phyloP scores from a whole-genome alignment of 2,797 vertebrate genomes.

The Cygnus olor region DNA sequence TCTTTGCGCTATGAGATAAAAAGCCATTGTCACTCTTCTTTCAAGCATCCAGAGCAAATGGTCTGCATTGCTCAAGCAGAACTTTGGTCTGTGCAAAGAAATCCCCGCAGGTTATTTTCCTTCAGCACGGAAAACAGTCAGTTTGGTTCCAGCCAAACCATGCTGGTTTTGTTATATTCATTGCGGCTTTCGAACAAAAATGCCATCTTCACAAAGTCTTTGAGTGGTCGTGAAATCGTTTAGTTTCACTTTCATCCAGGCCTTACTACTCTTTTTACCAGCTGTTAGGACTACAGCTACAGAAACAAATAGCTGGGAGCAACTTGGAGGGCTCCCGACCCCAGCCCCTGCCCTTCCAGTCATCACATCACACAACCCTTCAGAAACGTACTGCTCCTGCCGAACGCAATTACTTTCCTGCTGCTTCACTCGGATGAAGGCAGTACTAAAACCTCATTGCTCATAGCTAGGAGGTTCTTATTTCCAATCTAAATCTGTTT shows the following conservation, averaged over 20 bases:
- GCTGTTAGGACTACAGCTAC: background rate
- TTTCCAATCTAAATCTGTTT: background rate
- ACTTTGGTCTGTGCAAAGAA: background rate
- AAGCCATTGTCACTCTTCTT: background rate
- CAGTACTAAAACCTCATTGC: rapidly evolving
- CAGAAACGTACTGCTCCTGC: background rate
- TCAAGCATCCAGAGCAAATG: background rate
- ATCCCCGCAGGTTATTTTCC: background rate
- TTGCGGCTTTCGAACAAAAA: background rate
- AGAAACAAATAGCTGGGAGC: background rate
- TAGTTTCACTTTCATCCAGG: background rate
- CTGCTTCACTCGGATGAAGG: background rate
- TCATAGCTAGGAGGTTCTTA: background rate
- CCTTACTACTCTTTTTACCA: background rate
- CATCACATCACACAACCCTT: background rate
- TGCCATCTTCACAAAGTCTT: background rate
- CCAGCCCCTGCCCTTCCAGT: background rate
- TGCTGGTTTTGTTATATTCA: background rate
- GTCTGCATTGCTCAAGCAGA: background rate
- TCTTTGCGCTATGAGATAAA: background rate
- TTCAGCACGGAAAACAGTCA: background rate
- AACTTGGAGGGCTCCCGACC: rapidly evolving
- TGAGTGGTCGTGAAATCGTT: background rate
- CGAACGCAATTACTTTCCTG: background rate
- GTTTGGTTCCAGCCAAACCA: background rate